Evolutionary conservation across 1,140 invertebrate genomes (phyloP), one percentile per base, ranked within the genome.

Genomic region (Cotesia chilonis): DNA sequence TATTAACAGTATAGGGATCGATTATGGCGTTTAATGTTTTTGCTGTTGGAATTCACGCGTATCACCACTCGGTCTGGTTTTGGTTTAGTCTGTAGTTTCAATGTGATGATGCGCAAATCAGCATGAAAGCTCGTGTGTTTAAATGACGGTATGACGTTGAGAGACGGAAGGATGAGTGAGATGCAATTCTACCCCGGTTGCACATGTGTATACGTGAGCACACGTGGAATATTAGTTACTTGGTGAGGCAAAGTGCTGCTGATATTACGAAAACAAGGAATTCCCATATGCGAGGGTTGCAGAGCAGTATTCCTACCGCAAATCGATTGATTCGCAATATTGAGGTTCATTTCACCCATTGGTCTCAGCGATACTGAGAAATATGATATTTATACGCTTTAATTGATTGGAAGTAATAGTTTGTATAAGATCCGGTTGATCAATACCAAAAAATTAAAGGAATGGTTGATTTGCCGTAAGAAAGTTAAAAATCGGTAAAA

Each of bases 1-100:
- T 14, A n/a, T 55, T n/a, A 20, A 20, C 12, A n/a, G 7, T 14
- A 6, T 20, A n/a, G 5, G 54, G 54, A 55, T 20, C 17, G 54
- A 20, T n/a, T 14, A 12, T n/a, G 54, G 17, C 7, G 28, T 20
- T 20, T n/a, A 36, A 12, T 10, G 37, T 63, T 37, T 9, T 12
- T 63, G 37, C 35, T 28, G 35, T 63, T 63, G 60, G 60, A 63
- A 63, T 63, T 63, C 37, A 63, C 60, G 60, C 60, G 60, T 47
- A 47, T 47, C 41, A 10, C 41, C 2, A 47, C 37, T 38, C 60
- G 37, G 20, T 59, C 7, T 63, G 60, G n/a, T 20, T 57, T 20
- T 57, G n/a, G 54, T 57, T 57, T 5, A 20, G 54, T 57, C 54
- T 47, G 41, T 47, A 47, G 41, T 10, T 47, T 47, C 41, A 9